Evolutionary conservation across 1,140 invertebrate species (phyloP), one percentile per base, ranked within the genome.

Genomic region (Grapholita molesta): DNA sequence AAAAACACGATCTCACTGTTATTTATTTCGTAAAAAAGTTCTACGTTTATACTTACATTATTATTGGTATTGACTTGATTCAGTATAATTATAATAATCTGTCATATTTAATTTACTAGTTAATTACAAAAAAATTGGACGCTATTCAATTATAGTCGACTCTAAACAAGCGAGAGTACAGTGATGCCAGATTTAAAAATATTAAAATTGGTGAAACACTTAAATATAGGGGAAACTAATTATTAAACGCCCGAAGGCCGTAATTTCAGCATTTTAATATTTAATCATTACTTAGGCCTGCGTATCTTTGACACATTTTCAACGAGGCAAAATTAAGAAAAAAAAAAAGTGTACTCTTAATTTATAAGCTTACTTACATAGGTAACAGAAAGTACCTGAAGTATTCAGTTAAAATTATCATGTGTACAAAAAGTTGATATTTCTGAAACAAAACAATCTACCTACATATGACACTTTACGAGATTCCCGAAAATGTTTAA

Each of bases 41-140:
- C 55, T 61, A 61, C 55, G 15, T 61, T 61, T 61, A 30, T 61
- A 61, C 55, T 30, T 61, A 61, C 55, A 61, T 61, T 61, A 61
- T 30, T n/a, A 61, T n/a, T n/a, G n/a, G n/a, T 61, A 61, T 28
- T 61, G 55, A 61, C 25, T 61, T 61, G 1, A 61, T 11, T 61
- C 55, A 28, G 25, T 28, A 61, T 25, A n/a, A n/a, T n/a, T n/a
- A 30, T 61, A 18, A 61, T 25, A 15, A n/a, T 6, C n/a, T 15
- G 25, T 0, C 55, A 15, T n/a, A 30, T 30, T 61, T 61, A 32
- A 28, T 61, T 30, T 48, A 21, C 42, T 38, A 48, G 5, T 42
- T 21, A 48, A 21, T 42, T 42, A 42, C 38, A 18, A 42, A 42
- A 42, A 42, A 42, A 15, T 48, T 48, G 42, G 42, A 21, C 18